phyloP scores from a whole-genome alignment of 2,888 invertebrate genomes.

The Tuberolachnus salignus region DNA sequence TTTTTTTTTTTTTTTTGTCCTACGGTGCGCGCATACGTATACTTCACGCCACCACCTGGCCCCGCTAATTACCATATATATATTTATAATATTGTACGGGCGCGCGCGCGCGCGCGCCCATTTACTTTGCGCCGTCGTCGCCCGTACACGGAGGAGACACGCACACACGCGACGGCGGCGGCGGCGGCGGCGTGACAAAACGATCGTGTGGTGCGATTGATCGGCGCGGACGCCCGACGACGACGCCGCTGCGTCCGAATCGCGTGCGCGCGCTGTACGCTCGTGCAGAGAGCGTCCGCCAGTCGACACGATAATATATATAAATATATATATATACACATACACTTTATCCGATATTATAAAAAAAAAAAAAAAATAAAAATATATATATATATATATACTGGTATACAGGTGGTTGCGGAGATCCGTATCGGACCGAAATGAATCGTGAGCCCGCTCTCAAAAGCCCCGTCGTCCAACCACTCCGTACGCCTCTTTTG shows the following conservation, averaged over 20 bases:
- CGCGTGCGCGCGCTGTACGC: slow-evolving; percentile 44
- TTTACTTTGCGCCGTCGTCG: too few relatives aligned
- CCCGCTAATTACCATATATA: slow-evolving; percentile 43
- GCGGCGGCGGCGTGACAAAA: slow-evolving; percentile 47
- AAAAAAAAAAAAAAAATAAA: too few relatives aligned
- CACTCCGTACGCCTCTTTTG: too few relatives aligned
- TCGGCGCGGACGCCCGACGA: slow-evolving; percentile 14
- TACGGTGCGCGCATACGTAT: too few relatives aligned
- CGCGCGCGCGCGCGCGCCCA: not conserved
- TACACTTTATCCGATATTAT: too few relatives aligned
- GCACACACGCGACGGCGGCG: not conserved
- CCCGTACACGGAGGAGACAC: not conserved
- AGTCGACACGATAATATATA: not conserved
- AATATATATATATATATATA: too few relatives aligned
- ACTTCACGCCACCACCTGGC: slow-evolving; percentile 20
- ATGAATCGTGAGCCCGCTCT: slow-evolving; percentile 14
- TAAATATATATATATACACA: too few relatives aligned
- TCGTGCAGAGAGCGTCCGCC: not conserved
- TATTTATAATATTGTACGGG: not conserved
- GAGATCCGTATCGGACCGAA: slow-evolving; percentile 11
- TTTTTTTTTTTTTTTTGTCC: not conserved
- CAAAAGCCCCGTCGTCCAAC: not conserved
- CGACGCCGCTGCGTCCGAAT: slow-evolving; percentile 10
- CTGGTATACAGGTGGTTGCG: not conserved
- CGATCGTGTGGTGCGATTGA: slow-evolving; percentile 53